Evolutionary conservation across 2,113 vertebrate genomes (phyloP), one percentile per base, ranked within the genome.

Genomic region (Heteronetta atricapilla): DNA sequence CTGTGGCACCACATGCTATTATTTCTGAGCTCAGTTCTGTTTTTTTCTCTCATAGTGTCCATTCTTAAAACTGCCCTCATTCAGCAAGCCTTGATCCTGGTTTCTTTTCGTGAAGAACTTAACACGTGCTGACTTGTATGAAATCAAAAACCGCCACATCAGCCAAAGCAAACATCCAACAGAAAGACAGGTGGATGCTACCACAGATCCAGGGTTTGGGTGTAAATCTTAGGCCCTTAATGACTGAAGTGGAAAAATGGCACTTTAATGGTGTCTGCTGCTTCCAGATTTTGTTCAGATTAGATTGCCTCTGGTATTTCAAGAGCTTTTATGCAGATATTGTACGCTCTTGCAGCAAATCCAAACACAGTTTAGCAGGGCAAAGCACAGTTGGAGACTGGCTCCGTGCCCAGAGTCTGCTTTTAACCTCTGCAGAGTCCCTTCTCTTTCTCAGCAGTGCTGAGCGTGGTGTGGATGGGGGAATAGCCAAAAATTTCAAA

Each of bases 381-480:
- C 78, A 89, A 56, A 88, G 78, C 85, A 58, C 82, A 83, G 85
- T 70, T 75, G 60, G 79, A 90, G 72, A 6, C 75, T 97, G 94
- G 90, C 90, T 95, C 25, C 55, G n/a, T 82, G 82, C 94, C 91
- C 76, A 79, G 76, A 62, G 53, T 79, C 79, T 83, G 78, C 78
- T 95, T 95, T 93, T 88, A 91, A 86, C 88, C 78, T 95, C 69
- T 76, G 80, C 58, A 93, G 81, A 92, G 29, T 28, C 48, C 38
- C 26, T 58, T 84, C 18, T 73, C 50, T 82, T 72, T 77, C 68
- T 77, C 69, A 91, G 53, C 60, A 60, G 10, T 50, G 11, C 25
- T 75, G 59, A 52, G 20, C 33, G 8, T 23, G 56, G 13, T 72
- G 38, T 68, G 48, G 40, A 50, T 17, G 36, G 40, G 56, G 74